Conservation (phyloP, 2,797 vertebrate genomes). For the Ptychadena robeensis region DNA sequence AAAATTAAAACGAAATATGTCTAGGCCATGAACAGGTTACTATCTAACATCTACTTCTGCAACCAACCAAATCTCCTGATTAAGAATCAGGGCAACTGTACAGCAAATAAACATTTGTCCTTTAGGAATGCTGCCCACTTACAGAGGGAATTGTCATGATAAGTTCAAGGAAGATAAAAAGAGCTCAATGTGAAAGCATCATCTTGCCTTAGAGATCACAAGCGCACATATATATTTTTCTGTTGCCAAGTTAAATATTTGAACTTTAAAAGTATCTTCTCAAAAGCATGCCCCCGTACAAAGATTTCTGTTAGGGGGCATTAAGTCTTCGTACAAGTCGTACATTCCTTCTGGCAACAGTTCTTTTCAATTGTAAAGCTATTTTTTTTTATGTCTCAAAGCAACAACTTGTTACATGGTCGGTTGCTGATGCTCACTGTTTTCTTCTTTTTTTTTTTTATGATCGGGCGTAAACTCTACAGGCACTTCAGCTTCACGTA, state of each 20-base stretch:
- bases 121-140: constrained; percentile 2
- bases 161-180: constrained; percentile 50
- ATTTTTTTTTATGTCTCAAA: constrained; percentile 54
- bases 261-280: constrained; percentile 43
- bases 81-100: not conserved
- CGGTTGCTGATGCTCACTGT: constrained; percentile 18
- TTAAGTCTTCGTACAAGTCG: constrained; percentile 40
- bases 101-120: constrained; percentile 6
- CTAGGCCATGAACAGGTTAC: not conserved
- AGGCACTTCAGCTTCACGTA: constrained; percentile 52
- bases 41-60: not conserved
- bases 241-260: constrained; percentile 54
- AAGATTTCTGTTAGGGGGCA: constrained; percentile 36
- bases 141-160: constrained; percentile 8
- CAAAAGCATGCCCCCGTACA: constrained; percentile 47
- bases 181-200: constrained; percentile 24
- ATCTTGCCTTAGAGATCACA: constrained; percentile 29
- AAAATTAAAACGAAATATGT: not conserved
- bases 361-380: constrained; percentile 47
- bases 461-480: constrained; percentile 59
- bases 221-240: constrained; percentile 36
- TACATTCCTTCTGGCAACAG: constrained; percentile 46
- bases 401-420: constrained; percentile 51
- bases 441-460: constrained; percentile 25
- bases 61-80: constrained; percentile 3